Evolutionary conservation across 2,113 vertebrate genomes (phyloP).

Genomic region (Lutjanus erythropterus): DNA sequence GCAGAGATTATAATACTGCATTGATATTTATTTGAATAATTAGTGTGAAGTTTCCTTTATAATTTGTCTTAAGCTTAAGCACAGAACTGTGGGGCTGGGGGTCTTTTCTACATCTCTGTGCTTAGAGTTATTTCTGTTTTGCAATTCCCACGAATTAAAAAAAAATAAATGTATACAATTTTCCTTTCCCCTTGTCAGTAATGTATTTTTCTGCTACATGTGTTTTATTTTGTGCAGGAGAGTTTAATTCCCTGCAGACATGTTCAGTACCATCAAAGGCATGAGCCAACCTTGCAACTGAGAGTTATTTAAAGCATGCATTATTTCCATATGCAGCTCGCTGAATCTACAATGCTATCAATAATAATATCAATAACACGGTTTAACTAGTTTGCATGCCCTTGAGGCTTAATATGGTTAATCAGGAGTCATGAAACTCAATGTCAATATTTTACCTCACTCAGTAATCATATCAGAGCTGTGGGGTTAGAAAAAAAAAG

Average conservation of each 20-base stretch:
- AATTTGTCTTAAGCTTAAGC: constrained; percentile 5
- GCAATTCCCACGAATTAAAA: constrained; percentile 34
- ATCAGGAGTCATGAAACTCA: constrained; percentile 41
- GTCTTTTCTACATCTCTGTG: background rate
- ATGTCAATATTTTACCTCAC: constrained; percentile 34
- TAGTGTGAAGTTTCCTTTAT: background rate
- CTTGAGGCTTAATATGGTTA: constrained; percentile 33
- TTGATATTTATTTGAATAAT: constrained; percentile 47
- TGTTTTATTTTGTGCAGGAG: constrained; percentile 26
- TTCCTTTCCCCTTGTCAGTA: constrained; percentile 1
- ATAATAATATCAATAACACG: constrained; percentile 53
- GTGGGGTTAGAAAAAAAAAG: constrained; percentile 17
- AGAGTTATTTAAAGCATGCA: constrained; percentile 37
- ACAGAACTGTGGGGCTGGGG: background rate
- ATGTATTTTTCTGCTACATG: constrained; percentile 28
- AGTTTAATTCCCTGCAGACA: constrained; percentile 38
- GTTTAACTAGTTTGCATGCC: constrained; percentile 49
- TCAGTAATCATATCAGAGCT: constrained; percentile 32
- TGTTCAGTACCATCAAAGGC: constrained; percentile 17
- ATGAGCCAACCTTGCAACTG: constrained; percentile 26
- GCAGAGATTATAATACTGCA: background rate
- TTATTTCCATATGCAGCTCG: constrained; percentile 28
- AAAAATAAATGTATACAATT: constrained; percentile 16
- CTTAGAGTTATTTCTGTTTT: constrained; percentile 27
- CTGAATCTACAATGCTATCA: constrained; percentile 16